phyloP scores from a whole-genome alignment of 2,797 vertebrate genomes.

The Prunella strophiata region DNA sequence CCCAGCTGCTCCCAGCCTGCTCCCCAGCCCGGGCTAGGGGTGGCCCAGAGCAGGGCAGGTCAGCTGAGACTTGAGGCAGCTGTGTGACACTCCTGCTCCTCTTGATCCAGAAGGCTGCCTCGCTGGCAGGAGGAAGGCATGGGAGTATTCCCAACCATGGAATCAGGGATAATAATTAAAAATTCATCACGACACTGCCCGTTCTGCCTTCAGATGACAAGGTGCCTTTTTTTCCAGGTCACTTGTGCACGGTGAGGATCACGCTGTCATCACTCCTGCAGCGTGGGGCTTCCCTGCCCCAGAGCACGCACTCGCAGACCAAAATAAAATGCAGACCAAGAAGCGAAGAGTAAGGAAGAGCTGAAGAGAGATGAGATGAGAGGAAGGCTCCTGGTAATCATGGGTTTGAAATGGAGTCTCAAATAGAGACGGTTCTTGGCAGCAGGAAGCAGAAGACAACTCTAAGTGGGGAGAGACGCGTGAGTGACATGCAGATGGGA shows the following conservation, averaged over 20 bases:
- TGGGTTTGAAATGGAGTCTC: conserved; percentile 43
- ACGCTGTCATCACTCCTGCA: background rate
- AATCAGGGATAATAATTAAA: background rate
- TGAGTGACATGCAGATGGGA: conserved; percentile 43
- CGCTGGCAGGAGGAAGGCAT: background rate
- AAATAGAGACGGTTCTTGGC: conserved; percentile 42
- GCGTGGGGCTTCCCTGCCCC: background rate
- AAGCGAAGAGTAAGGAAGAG: background rate
- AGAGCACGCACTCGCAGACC: fast-evolving
- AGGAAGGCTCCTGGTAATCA: conserved; percentile 43
- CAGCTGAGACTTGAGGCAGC: background rate
- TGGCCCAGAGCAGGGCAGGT: background rate
- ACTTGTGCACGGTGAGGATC: background rate
- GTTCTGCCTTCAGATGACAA: background rate
- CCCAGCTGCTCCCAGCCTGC: background rate
- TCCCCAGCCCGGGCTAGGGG: fast-evolving
- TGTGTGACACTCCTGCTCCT: background rate
- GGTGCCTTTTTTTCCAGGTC: background rate
- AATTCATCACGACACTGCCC: background rate
- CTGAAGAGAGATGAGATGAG: conserved; percentile 13
- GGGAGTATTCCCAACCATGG: fast-evolving
- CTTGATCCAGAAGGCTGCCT: background rate
- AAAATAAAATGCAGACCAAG: background rate
- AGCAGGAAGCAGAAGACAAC: conserved; percentile 49
- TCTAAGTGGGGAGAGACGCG: background rate